A percentile compares a stretch with the other conserved stretches of the same genome.
Evolutionary conservation across 2,113 vertebrate genomes (phyloP).

Genomic region (Festucalex cinctus): DNA sequence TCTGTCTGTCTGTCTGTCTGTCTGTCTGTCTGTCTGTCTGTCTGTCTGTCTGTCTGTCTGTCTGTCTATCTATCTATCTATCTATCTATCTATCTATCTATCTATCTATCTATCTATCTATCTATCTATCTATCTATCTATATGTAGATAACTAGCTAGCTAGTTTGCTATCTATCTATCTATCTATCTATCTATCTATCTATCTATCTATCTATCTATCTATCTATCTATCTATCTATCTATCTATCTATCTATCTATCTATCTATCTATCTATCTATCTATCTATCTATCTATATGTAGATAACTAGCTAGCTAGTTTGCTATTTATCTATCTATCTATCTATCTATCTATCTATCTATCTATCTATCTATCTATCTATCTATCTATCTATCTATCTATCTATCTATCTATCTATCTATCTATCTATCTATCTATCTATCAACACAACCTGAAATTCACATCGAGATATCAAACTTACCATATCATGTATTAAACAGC

Average conservation of each 20-base stretch:
- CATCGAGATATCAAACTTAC: conserved; percentile 33
- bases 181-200: not conserved
- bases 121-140: not conserved
- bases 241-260: not conserved
- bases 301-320: too few species aligned
- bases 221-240: not conserved
- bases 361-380: not conserved
- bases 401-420: not conserved
- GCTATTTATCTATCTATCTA: not conserved
- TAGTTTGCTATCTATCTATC: not conserved
- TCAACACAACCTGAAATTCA: not conserved
- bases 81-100: not conserved
- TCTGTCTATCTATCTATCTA: not conserved
- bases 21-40: not conserved
- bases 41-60: too few species aligned
- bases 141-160: too few species aligned
- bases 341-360: not conserved
- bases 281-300: not conserved
- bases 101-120: not conserved
- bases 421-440: not conserved
- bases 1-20: not conserved
- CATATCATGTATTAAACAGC: conserved; percentile 4
- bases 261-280: not conserved
- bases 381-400: not conserved
- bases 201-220: not conserved